phyloP scores from a whole-genome alignment of 2,888 invertebrate species.

The Pollenia amentaria region DNA sequence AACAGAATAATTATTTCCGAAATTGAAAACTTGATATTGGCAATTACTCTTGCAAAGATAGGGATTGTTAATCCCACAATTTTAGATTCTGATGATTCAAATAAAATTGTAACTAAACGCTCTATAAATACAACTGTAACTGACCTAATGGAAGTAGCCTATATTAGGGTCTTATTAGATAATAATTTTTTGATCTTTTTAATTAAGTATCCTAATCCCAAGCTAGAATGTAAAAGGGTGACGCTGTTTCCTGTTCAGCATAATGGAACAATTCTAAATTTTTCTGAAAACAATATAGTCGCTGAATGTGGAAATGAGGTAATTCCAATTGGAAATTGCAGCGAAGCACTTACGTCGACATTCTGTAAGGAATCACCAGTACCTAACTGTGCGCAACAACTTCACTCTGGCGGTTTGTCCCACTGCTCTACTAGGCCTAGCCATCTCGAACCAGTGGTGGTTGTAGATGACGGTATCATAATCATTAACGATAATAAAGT shows the following conservation, averaged over 20 bases:
- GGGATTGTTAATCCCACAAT: constrained; percentile 62
- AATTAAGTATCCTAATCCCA: not conserved
- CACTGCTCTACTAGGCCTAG: constrained; percentile 27
- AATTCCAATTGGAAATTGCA: constrained; percentile 9
- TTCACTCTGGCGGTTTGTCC: constrained; percentile 13
- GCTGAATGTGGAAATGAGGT: constrained; percentile 41
- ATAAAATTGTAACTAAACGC: constrained; percentile 61
- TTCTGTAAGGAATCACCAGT: constrained; percentile 49
- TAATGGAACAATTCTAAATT: constrained; percentile 9
- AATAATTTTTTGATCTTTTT: constrained; percentile 40
- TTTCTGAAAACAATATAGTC: constrained; percentile 7
- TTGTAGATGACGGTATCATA: constrained; percentile 27
- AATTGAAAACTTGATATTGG: constrained; percentile 62
- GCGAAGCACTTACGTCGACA: constrained; percentile 13
- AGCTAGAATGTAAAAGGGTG: constrained; percentile 37
- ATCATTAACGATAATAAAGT: constrained; percentile 13
- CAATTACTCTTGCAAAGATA: constrained; percentile 63
- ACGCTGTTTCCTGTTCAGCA: constrained; percentile 26
- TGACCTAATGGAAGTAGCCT: constrained; percentile 68
- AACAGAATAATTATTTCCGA: constrained; percentile 69
- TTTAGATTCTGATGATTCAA: constrained; percentile 66
- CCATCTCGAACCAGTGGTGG: constrained; percentile 6
- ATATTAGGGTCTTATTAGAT: constrained; percentile 64
- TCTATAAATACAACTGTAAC: constrained; percentile 58
- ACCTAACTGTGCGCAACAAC: constrained; percentile 26